Evolutionary conservation across 35 echinoderm and acorn worm species (phyloP).

Genomic region (Stichopus chloronotus): DNA sequence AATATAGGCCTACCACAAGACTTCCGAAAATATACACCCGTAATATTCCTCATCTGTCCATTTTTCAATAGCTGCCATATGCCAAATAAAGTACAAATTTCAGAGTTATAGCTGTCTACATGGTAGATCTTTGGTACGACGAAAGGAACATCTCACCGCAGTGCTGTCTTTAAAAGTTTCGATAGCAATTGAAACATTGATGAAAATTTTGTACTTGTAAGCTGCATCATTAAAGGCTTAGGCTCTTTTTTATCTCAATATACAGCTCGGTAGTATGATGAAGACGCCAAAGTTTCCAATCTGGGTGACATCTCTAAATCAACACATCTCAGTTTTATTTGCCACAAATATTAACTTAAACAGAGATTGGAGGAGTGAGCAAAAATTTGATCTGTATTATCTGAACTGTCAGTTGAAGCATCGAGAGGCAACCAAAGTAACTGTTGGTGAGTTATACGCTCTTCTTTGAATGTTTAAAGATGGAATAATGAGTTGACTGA

Average conservation of each 20-base stretch:
- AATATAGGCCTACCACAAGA: too few species aligned
- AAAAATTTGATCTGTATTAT: conserved; percentile 74
- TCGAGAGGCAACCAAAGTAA: conserved; percentile 65
- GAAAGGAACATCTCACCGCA: too few species aligned
- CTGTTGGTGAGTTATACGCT: conserved; percentile 66
- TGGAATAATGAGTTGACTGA: not conserved
- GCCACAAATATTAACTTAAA: conserved; percentile 72
- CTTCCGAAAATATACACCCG: too few species aligned
- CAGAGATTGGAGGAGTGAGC: conserved; percentile 71
- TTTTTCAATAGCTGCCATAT: too few species aligned
- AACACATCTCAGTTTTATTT: conserved; percentile 69
- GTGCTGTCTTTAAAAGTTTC: too few species aligned
- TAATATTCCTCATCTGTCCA: too few species aligned
- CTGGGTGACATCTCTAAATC: conserved; percentile 76
- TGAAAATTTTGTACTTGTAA: too few species aligned
- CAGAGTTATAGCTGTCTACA: too few species aligned
- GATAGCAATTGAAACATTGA: too few species aligned
- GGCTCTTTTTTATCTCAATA: not conserved
- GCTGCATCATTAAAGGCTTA: too few species aligned
- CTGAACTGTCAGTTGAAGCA: conserved; percentile 67
- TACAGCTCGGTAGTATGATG: conserved; percentile 82
- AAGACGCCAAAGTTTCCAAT: conserved; percentile 80
- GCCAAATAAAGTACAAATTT: too few species aligned
- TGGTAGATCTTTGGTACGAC: too few species aligned
- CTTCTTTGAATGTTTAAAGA: not conserved